Evolutionary conservation across 1,140 invertebrate genomes (phyloP), one percentile per base, ranked within the genome.

Genomic region (Agraylea sexmaculata): DNA sequence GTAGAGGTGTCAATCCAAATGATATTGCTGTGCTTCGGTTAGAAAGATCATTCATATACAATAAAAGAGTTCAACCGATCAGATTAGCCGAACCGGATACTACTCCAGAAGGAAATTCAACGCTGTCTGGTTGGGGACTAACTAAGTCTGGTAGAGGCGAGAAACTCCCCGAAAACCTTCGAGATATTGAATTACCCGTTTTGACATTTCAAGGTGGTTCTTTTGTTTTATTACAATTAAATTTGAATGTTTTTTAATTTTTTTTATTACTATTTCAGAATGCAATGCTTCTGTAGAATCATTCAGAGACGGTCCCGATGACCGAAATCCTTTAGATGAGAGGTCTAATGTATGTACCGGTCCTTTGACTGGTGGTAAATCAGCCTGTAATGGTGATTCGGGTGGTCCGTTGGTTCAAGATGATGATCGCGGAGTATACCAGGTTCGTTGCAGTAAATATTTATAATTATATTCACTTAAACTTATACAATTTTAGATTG

Each of bases 301-400:
- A n/a, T 34, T 63, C 22, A 49, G 51, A 32, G 58, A 57, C 16
- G 25, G 25, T 20, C 37, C 38, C 1, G 48, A 54, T 22, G 63
- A 64, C 53, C 36, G 23, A 2, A 66, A 64, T 49, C 58, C 62
- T 6, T 39, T 67, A 12, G 53, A 62, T 37, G 45, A 54, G 47
- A 47, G 56, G 1, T 56, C 58, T 17, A 72, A 80, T 40, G 53
- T 80, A 7, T 81, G 77, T 56, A 73, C 74, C n/a, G 70, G 69
- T 16, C 75, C 77, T 2, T 45, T 73, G 4, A 55, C 57, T 22
- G 68, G 71, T 28, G 69, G 71, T 39, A 53, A 60, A 17, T 71
- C 71, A 19, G 73, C 75, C 7, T 80, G 77, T 57, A 71, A 61
- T 40, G 77, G 76, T 31, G 78, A 81, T 53, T 78, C 75, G 19